Base-by-base conservation (phyloP, 2,888 invertebrate species). In the Eumacrocentrus americanus region DNA sequence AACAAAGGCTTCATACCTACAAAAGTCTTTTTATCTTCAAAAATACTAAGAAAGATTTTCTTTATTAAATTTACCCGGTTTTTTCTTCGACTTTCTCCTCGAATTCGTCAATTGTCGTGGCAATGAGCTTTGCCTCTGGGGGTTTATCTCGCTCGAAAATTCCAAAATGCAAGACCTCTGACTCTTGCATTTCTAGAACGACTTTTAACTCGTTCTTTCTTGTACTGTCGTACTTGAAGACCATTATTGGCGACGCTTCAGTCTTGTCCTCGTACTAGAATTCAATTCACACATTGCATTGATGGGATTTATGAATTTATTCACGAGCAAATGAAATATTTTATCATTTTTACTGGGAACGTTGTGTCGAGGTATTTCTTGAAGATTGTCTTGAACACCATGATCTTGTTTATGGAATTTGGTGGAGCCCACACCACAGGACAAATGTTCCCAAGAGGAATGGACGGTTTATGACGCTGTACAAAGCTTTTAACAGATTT, bases 181-280 rank as follows among this genome's bases (percentile, higher is more conserved):
- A 74, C 1, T 67, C 66, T 23, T 78, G 76, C 67, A 73, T 75
- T 46, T 78, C 73, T 11, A 79, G 42, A n/a, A 76, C 74, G 42
- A 76, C 67, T 66, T 75, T 75, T 3, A 80, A 64, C 18, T 80
- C 79, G 44, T 75, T 76, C 57, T 73, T 76, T 22, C 72, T 71
- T 1, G 78, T 78, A 47, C 72, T 75, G 48, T 80, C 80, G 34
- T 76, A 80, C 66, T 80, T 80, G 51, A 80, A 80, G n/a, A 80
- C 63, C 3, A 74, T 74, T 60, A 75, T 72, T 20, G 80, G 79
- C 2, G 72, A 67, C 25, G 73, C 72, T 0, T 63, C 60, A 2
- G 68, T 72, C 56, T 75, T 74, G 59, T 78, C 79, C 63, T 78
- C 77, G 25, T 77, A 80, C 80, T 80, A 34, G 1, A 61, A 50